Base-by-base conservation (phyloP, 2,888 invertebrate species). In the Digitonthophagus gazella region DNA sequence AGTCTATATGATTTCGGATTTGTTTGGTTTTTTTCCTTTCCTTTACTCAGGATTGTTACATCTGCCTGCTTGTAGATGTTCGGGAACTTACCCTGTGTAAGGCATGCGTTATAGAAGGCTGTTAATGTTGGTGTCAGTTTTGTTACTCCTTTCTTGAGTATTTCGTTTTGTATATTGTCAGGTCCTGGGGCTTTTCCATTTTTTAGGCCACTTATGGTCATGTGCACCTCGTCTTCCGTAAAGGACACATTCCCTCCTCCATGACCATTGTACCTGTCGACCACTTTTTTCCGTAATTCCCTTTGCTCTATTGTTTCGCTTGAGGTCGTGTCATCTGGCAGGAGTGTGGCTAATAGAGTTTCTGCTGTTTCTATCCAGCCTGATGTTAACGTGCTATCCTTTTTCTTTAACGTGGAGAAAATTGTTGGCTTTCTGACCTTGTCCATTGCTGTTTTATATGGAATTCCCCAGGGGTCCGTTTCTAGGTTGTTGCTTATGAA, bases 321-420 rank as follows among this genome's bases (percentile, higher is more conserved):
- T n/a, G n/a, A n/a, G n/a, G n/a, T n/a, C n/a, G n/a, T 55, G 15
- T 72, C 72, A 1, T 65, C 68, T 1, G 73, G 72, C 0, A 69
- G 70, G 8, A 71, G 54, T 11, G 54, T 65, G 2, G 64, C 0
- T 14, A 72, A 11, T 1, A 73, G 19, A 2, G 20, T 2, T 4
- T 54, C 28, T 2, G 65, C 67, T 0, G 72, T 63, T 15, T 72
- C 67, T 15, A 65, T 58, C 73, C 72, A 71, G 5, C 61, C 55
- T 0, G 11, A 44, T 0, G 74, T 72, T 3, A 8, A n/a, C 1
- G 14, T 67, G 2, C 65, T 65, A 11, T 67, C 67, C 5, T 1
- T 44, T 8, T 8, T 67, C n/a, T n/a, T 6, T 16, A 71, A 5
- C 2, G 71, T 54, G 0, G 67, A 68, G 14, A 65, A 57, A 0